These are phyloP conservation scores for Lordiphosa collinella DNA, from an alignment of 1,140 invertebrate genomes.

Conservation along the genomic window DNA sequence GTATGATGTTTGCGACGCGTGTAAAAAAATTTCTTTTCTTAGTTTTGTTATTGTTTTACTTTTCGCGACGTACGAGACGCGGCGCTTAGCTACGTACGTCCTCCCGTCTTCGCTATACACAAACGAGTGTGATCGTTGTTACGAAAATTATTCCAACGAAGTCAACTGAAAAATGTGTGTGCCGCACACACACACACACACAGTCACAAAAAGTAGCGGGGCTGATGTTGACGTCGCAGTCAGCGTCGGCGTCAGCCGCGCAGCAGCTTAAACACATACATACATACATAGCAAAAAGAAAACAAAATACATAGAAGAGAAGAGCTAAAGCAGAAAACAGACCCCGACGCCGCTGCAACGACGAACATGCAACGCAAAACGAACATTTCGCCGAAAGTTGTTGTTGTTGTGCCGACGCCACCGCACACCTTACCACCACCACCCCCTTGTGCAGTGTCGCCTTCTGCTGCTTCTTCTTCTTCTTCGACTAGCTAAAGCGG, in stretches of 20 bases:
- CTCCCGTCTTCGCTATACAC: constrained; percentile 75
- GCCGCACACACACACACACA: constrained; percentile 28
- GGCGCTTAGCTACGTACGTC: constrained; percentile 46
- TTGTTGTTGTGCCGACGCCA: constrained; percentile 9
- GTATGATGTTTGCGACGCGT: background rate
- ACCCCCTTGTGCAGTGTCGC: constrained; percentile 34
- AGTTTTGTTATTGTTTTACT: constrained; percentile 21
- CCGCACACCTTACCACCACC: constrained; percentile 29
- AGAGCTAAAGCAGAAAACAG: constrained; percentile 20
- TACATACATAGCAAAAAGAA: constrained; percentile 52
- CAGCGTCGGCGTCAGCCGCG: constrained; percentile 35
- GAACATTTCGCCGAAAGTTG: constrained; percentile 60
- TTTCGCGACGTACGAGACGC: constrained; percentile 38
- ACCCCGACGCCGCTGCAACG: constrained; percentile 30
- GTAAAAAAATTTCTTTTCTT: constrained; percentile 25
- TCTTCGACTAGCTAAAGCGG: constrained; percentile 40
- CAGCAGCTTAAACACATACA: constrained; percentile 46
- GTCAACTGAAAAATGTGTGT: constrained; percentile 74
- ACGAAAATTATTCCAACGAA: constrained; percentile 79
- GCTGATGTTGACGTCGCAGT: constrained; percentile 7
- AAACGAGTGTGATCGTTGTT: constrained; percentile 79
- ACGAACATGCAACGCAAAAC: constrained; percentile 42
- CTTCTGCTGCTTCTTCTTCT: constrained; percentile 8
- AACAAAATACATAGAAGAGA: constrained; percentile 34
- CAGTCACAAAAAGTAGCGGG: constrained; percentile 11